Conservation (phyloP, 2,113 vertebrate genomes). For the Pseudopipra pipra region DNA sequence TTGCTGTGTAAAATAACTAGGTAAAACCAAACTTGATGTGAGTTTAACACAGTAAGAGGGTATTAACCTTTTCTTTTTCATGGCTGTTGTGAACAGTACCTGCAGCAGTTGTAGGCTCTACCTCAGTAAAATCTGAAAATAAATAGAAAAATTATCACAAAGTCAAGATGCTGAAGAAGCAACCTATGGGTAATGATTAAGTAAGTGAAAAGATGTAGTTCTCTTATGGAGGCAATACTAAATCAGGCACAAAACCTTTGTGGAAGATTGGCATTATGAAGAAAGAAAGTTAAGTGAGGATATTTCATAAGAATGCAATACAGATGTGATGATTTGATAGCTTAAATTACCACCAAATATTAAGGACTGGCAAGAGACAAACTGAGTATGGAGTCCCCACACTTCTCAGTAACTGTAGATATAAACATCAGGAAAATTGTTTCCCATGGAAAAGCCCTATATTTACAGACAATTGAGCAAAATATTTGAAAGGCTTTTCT, state of each 20-base stretch:
- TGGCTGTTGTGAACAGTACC: neutral
- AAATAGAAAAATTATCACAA: neutral
- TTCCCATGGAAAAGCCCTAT: neutral
- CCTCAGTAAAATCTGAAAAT: neutral
- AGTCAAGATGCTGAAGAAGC: neutral
- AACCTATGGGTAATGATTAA: neutral
- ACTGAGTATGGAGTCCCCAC: neutral
- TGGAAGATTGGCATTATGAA: neutral
- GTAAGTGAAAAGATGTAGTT: neutral
- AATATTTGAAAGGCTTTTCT: neutral
- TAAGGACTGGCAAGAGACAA: neutral
- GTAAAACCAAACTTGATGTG: neutral
- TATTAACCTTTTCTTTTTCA: neutral
- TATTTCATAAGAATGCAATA: neutral
- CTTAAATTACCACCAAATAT: neutral
- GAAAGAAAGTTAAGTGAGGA: neutral
- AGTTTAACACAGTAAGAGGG: neutral
- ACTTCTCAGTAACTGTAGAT: neutral
- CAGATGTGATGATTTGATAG: neutral
- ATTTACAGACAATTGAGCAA: neutral
- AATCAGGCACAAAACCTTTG: neutral
- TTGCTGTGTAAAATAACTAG: neutral
- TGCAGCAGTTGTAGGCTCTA: neutral
- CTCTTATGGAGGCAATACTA: neutral
- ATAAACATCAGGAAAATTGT: neutral